Conservation (phyloP, 1,140 invertebrate species). For the Lethrus apterus region DNA sequence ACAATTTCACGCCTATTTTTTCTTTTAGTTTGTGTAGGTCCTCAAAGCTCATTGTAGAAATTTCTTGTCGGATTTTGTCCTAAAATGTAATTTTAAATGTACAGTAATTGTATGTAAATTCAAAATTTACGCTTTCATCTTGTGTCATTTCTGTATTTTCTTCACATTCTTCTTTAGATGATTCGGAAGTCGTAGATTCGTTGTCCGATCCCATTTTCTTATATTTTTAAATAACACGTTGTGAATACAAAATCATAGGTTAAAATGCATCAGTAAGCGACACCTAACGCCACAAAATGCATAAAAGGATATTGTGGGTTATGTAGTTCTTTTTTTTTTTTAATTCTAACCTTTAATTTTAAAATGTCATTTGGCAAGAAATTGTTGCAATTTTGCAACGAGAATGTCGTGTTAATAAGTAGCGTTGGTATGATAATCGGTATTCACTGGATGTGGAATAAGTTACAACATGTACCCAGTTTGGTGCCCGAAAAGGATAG, state of each 20-base stretch:
- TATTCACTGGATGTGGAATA: conserved; percentile 46
- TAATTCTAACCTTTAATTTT: conserved; percentile 8
- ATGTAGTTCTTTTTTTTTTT: not conserved
- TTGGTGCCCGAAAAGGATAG: conserved; percentile 43
- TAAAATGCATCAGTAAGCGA: too few relatives aligned
- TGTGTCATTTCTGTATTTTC: not conserved
- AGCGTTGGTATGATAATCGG: conserved; percentile 44
- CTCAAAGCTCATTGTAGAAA: conserved; percentile 67
- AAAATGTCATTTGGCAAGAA: conserved; percentile 15
- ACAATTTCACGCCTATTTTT: conserved; percentile 68
- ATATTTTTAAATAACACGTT: too few relatives aligned
- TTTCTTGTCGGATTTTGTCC: conserved; percentile 35
- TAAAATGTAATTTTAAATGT: conserved; percentile 3
- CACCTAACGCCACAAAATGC: too few relatives aligned
- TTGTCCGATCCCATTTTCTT: not conserved
- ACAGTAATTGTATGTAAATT: too few relatives aligned
- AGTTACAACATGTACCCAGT: conserved; percentile 44
- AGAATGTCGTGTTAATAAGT: conserved; percentile 43
- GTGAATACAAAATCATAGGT: too few relatives aligned
- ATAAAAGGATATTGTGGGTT: not conserved
- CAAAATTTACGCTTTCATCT: conserved; percentile 1
- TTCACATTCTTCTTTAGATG: not conserved
- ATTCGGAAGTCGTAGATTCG: not conserved
- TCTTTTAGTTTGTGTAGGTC: conserved; percentile 74
- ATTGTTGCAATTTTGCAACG: conserved; percentile 35